Conservation (phyloP, 1,140 invertebrate genomes). For the Stratiolaelaps scimitus region DNA sequence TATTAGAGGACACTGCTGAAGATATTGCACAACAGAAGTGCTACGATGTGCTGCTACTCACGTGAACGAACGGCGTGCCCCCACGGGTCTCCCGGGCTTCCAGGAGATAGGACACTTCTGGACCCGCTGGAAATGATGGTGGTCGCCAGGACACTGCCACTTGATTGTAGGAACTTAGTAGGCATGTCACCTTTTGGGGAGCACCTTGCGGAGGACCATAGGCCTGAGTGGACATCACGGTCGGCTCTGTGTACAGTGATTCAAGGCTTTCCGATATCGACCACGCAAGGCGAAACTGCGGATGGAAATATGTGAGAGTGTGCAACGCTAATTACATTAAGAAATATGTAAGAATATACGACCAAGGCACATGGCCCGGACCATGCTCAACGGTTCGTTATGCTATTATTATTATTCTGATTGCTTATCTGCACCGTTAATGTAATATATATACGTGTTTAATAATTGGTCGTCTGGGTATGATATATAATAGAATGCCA, state of each 20-base stretch:
- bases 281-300: conserved; percentile 19
- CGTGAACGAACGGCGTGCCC: conserved; percentile 3
- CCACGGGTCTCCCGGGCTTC: background rate
- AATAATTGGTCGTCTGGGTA: too few relatives aligned
- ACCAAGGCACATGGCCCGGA: too few relatives aligned
- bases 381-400: too few relatives aligned
- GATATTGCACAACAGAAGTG: too few relatives aligned
- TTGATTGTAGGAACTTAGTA: conserved; percentile 13
- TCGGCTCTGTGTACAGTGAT: background rate
- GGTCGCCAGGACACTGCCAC: conserved; percentile 17
- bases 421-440: too few relatives aligned
- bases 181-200: conserved; percentile 14
- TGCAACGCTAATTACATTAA: too few relatives aligned
- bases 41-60: background rate
- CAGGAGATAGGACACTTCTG: conserved; percentile 11
- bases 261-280: conserved; percentile 1
- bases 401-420: too few relatives aligned
- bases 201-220: conserved; percentile 10
- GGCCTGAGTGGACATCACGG: background rate
- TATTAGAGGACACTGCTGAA: background rate
- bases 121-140: background rate
- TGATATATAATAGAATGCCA: too few relatives aligned
- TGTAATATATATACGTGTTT: too few relatives aligned
- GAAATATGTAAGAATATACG: too few relatives aligned
- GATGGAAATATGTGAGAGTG: too few relatives aligned